Base-by-base conservation (phyloP, 2,113 vertebrate species). In the Chlorocebus sabaeus region DNA sequence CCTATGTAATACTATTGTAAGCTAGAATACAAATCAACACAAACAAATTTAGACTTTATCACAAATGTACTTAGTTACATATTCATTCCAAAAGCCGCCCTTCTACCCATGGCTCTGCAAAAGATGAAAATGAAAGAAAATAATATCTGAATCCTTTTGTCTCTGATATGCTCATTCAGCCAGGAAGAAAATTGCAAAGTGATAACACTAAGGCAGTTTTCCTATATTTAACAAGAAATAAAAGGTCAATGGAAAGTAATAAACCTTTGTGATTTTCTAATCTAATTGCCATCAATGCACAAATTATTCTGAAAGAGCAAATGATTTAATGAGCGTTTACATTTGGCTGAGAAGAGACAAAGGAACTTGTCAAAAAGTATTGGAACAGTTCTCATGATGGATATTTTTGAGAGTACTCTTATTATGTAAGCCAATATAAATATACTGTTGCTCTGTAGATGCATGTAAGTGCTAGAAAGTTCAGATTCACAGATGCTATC, bases 221-320 rank as follows among this genome's bases (percentile, higher is more conserved):
- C 93, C 35, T 90, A 32, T 72, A 75, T 88, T 97, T 97, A 95
- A 95, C 67, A 96, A 93, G 86, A 93, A 97, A 96, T 93, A 92
- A 97, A 97, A 67, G 87, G 27, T 27, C 13, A 64, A 20, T 82
- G 95, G 52, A 93, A 96, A 90, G 23, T 72, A 90, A 94, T 97
- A 97, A 79, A 55, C 20, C 35, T 89, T 50, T 92, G 50, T 92
- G 57, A 43, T 97, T 96, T 95, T 93, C 84, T 96, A 84, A 80
- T 97, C 75, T 88, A 95, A 93, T 78, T 92, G 45, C 27, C 32
- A 93, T 78, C 64, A 76, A 23, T 92, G 55, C 80, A 73, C 90
- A 68, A 96, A 83, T 89, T 94, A 68, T 93, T 96, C 89, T 59
- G 35, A 96, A 97, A 97, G 14, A 2, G 38, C 90, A 94, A 91